Evolutionary conservation across 2,113 vertebrate genomes (phyloP), one percentile per base, ranked within the genome.

Genomic region (Nothobranchius furzeri): DNA sequence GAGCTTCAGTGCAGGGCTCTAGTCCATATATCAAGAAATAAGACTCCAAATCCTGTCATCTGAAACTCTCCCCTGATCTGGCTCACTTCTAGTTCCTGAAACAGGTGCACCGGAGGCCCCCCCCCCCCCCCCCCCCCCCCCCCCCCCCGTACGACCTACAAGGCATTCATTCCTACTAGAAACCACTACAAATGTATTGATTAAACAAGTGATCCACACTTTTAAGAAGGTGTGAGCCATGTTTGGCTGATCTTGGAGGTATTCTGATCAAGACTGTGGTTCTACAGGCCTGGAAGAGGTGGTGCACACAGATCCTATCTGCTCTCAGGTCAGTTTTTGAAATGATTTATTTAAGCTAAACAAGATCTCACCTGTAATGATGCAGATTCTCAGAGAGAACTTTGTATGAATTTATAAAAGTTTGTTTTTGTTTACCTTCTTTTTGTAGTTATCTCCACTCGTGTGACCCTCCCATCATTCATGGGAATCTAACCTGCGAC

Each of bases 221-320:
- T 30, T 30, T 68, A 30, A 48, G 12, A 57, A n/a, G 30, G 10
- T 49, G 8, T 3, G 54, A 63, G 7, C 9, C 12, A n/a, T 54
- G 40, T 37, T 69, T 57, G 24, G 30, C 2, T 30, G 30, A 30
- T 30, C 30, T 30, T 30, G 30, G 57, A 30, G 55, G 60, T 12
- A 2, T 13, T 82, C 73, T 79, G 42, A 81, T 68, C 12, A 61
- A 17, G 17, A 73, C n/a, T 85, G 11, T 83, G 76, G 36, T 85
- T 62, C 68, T 40, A 45, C 82, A 99, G 97, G 97, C 97, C 43
- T 99, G 96, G 97, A 99, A 98, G 84, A 92, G 97, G 42, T 99
- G 97, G 97, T 98, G 97, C 74, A 98, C 97, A 30, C 97, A 99
- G 85, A 98, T 99, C 87, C 93, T 98, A 51, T 98, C 97, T 84